Evolutionary conservation across 1,140 invertebrate species (phyloP).

Genomic region (Brachionus rubens): DNA sequence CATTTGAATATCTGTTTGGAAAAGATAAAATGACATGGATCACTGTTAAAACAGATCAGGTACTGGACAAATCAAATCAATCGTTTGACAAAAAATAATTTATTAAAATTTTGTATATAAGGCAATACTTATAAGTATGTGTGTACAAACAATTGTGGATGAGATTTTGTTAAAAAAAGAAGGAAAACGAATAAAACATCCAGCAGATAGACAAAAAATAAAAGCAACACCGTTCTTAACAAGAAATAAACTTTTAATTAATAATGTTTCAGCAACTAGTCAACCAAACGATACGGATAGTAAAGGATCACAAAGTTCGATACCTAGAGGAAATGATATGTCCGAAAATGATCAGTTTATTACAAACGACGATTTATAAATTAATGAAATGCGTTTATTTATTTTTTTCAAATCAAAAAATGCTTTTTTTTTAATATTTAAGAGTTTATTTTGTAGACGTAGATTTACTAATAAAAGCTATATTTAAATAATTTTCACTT

Average conservation of each 20-base stretch:
- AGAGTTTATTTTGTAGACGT: too few species aligned
- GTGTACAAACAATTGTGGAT: constrained; percentile 88
- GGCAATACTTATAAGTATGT: constrained; percentile 89
- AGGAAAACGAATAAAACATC: constrained; percentile 59
- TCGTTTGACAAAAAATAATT: background rate
- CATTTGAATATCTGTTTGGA: constrained; percentile 91
- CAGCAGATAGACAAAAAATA: constrained; percentile 47
- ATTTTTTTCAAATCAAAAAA: too few species aligned
- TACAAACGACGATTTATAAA: constrained; percentile 32
- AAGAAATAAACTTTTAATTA: constrained; percentile 9
- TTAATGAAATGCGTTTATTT: too few species aligned
- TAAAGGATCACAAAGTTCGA: background rate
- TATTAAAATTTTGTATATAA: constrained; percentile 48
- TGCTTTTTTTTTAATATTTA: too few species aligned
- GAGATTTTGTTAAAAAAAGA: constrained; percentile 80
- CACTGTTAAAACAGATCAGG: constrained; percentile 77
- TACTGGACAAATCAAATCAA: too few species aligned
- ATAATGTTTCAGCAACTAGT: background rate
- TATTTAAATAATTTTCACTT: too few species aligned
- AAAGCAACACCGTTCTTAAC: constrained; percentile 24
- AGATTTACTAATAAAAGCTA: too few species aligned
- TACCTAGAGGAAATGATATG: constrained; percentile 13
- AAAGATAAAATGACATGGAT: constrained; percentile 88
- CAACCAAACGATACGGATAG: constrained; percentile 15
- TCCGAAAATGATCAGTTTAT: constrained; percentile 46